These are phyloP conservation scores for Pogonomyrmex californicus DNA, from an alignment of 1,140 invertebrate genomes.

Conservation along the genomic window DNA sequence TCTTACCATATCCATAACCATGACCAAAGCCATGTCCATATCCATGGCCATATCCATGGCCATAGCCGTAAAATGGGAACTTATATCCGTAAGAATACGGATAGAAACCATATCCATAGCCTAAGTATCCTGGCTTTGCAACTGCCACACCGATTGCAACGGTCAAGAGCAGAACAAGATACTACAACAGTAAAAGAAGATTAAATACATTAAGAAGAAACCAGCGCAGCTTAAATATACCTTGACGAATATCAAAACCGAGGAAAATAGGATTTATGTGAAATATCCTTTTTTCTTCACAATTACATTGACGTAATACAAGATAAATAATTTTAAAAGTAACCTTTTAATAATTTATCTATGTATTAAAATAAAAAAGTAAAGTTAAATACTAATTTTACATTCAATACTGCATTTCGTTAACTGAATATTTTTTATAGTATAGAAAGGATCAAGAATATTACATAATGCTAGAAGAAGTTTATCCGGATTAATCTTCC, in stretches of 20 bases:
- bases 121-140: constrained; percentile 76
- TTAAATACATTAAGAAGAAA: background rate
- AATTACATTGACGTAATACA: background rate
- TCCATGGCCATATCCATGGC: constrained; percentile 66
- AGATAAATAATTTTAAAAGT: background rate
- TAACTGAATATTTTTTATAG: constrained; percentile 3
- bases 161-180: constrained; percentile 75
- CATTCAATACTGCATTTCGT: background rate
- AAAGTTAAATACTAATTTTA: background rate
- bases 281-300: constrained; percentile 1
- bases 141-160: constrained; percentile 67
- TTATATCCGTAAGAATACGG: constrained; percentile 47
- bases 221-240: background rate
- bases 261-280: background rate
- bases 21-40: constrained; percentile 57
- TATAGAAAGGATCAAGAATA: background rate
- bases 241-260: background rate
- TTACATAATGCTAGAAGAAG: background rate
- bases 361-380: background rate
- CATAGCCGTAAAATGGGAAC: constrained; percentile 46
- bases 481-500: background rate
- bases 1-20: constrained; percentile 45
- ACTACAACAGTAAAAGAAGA: constrained; percentile 51
- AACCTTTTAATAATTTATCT: background rate
- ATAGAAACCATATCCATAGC: constrained; percentile 65